Base-by-base conservation (phyloP, 2,888 invertebrate species). In the Xestia c-nigrum region DNA sequence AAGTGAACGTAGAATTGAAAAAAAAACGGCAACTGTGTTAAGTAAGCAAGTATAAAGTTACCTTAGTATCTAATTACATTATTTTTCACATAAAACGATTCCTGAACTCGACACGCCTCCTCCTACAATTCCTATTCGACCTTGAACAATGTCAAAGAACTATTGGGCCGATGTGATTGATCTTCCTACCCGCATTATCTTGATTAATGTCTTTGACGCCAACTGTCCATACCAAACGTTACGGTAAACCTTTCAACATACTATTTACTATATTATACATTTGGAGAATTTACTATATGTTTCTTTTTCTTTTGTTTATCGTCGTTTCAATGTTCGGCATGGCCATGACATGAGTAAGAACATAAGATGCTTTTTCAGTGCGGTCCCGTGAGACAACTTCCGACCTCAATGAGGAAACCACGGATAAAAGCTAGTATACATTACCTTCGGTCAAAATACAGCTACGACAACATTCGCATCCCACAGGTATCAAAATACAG, bases 201-300 rank as follows among this genome's bases (percentile, higher is more conserved):
- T 86, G 87, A 86, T 86, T 84, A 87, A 86, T 87, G 87, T 85
- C 76, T 81, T 68, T 80, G 85, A 85, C 72, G 76, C 59, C 77
- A 72, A 66, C 85, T 85, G 87, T 86, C 87, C 76, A 71, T 65
- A 81, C 66, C 81, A 84, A 84, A 75, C 78, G 70, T 57, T 75
- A 73, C 57, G 52, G 50, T 70, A 47, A 72, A 72, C 81, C 63
- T 74, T 70, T 46, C 63, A 21, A 66, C 47, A 52, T 57, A 80
- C 61, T 70, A 78, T 74, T 82, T 77, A 31, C 61, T 52, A 50
- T 19, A 16, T n/a, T 9, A 43, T 38, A 73, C 40, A 59, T 64
- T 64, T 63, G n/a, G 47, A 19, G 31, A 21, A 67, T 40, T n/a
- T 21, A 43, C 21, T 46, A 43, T 0, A 14, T 21, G 5, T 57